A percentile compares a stretch with the other conserved stretches of the same genome.
Evolutionary conservation across 2,888 invertebrate species (phyloP).

Genomic region (Entomobrya proxima): DNA sequence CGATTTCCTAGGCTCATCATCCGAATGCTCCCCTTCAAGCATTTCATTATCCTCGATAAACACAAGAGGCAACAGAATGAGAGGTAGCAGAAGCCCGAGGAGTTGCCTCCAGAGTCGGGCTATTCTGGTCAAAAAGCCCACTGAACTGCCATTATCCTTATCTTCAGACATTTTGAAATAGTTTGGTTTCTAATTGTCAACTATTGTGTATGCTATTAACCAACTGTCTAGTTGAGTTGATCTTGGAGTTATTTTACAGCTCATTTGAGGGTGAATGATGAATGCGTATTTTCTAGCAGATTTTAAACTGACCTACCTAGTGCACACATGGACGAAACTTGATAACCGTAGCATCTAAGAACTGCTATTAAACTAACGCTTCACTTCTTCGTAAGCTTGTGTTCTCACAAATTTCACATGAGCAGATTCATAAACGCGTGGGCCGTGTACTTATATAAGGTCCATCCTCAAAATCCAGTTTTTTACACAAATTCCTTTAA

Average conservation of each 20-base stretch:
- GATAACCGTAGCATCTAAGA: too few species aligned
- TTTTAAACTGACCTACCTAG: too few species aligned
- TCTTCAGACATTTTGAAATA: not conserved
- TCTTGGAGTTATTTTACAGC: not conserved
- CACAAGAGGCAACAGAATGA: conserved; percentile 82
- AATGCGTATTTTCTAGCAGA: not conserved
- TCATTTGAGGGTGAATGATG: not conserved
- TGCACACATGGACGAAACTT: too few species aligned
- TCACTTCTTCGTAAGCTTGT: too few species aligned
- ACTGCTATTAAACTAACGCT: too few species aligned
- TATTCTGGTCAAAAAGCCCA: too few species aligned
- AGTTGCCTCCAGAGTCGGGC: conserved; percentile 83
- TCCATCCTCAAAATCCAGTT: too few species aligned
- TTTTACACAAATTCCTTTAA: too few species aligned
- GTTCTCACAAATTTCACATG: too few species aligned
- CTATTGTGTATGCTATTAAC: conserved; percentile 42
- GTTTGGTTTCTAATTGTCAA: not conserved
- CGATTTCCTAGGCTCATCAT: not conserved
- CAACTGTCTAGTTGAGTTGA: conserved; percentile 24
- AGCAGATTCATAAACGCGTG: too few species aligned
- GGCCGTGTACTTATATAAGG: too few species aligned
- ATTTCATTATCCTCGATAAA: conserved; percentile 64
- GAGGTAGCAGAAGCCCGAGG: conserved; percentile 84
- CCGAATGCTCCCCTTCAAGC: not conserved
- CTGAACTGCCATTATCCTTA: too few species aligned